Conservation (phyloP, 2,888 invertebrate genomes). For the Drosophila kuntzei region DNA sequence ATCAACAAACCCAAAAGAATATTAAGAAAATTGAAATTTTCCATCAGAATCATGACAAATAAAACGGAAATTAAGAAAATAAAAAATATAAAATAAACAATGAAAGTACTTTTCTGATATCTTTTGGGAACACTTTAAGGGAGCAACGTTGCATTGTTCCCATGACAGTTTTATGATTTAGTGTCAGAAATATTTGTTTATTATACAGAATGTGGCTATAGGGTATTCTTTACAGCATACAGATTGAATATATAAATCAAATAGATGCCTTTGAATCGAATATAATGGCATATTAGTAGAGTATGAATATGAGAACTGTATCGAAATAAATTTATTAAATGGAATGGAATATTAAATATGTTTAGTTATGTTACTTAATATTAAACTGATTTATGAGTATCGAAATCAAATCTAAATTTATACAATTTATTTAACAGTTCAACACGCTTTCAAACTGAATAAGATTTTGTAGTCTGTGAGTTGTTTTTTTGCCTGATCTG, state of each 20-base stretch:
- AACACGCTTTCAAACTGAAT: background rate
- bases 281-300: background rate
- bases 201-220: background rate
- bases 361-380: background rate
- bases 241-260: constrained; percentile 5
- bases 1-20: constrained; percentile 20
- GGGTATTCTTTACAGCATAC: background rate
- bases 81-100: constrained; percentile 2
- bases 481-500: background rate
- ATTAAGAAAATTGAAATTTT: constrained; percentile 2
- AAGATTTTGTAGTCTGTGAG: background rate
- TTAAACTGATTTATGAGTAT: background rate
- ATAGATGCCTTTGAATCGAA: constrained; percentile 2
- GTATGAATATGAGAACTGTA: background rate
- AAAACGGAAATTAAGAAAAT: constrained; percentile 18
- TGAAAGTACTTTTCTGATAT: background rate
- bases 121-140: constrained; percentile 3
- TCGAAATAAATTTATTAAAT: background rate
- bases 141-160: constrained; percentile 6
- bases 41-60: constrained; percentile 9
- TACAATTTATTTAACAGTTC: constrained; percentile 1
- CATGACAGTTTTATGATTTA: constrained; percentile 5
- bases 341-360: background rate
- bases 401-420: background rate
- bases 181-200: background rate